phyloP scores from a whole-genome alignment of 2,888 invertebrate genomes.

The Odontocolon sp. region DNA sequence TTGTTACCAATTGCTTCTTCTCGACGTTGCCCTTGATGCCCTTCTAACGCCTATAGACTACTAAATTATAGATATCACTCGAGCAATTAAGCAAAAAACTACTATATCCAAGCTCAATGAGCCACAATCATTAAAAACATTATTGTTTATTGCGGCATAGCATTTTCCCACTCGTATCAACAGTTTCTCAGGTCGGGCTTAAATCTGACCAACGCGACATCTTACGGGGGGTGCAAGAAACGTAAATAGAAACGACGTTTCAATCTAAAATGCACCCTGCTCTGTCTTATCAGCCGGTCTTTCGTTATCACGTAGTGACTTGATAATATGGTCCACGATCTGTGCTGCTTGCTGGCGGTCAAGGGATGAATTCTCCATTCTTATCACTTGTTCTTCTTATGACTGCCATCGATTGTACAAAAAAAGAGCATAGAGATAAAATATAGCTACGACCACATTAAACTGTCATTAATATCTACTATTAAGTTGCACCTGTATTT shows the following conservation, averaged over 20 bases:
- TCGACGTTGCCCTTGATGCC: no score
- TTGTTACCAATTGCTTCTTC: constrained; percentile 30
- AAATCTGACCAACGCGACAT: constrained; percentile 27
- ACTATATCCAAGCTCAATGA: no score
- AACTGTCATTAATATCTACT: constrained; percentile 29
- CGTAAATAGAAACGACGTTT: neutral
- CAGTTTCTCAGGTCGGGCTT: neutral
- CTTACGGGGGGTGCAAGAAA: constrained; percentile 29
- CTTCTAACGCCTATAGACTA: no score
- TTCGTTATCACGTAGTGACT: constrained; percentile 11
- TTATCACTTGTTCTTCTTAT: neutral
- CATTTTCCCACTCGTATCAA: no score
- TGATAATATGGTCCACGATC: no score
- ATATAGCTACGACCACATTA: neutral
- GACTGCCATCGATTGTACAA: neutral
- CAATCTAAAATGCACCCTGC: constrained; percentile 29
- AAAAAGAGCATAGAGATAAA: neutral
- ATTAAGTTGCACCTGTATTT: constrained; percentile 20
- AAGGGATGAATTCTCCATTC: neutral
- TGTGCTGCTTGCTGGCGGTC: constrained; percentile 65
- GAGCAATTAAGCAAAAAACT: no score
- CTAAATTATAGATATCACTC: neutral
- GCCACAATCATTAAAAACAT: no score
- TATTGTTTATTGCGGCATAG: no score
- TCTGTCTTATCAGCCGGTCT: constrained; percentile 9